These are phyloP conservation scores for Aplidium turbinatum DNA, from an alignment of 23 tunicate species.

Conservation along the genomic window DNA sequence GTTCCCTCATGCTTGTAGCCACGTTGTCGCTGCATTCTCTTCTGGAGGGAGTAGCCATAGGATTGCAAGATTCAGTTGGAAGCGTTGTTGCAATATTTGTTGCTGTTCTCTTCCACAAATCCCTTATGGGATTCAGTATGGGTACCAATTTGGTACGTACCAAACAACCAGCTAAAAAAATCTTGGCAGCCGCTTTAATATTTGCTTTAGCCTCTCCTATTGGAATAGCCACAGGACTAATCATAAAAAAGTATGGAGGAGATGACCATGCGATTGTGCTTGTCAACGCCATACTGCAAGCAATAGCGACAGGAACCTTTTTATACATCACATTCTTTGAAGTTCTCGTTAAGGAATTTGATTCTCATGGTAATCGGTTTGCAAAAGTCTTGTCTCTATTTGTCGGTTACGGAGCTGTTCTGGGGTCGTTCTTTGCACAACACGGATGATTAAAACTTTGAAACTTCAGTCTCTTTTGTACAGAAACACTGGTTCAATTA, in stretches of 20 bases:
- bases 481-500: no score
- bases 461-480: no score
- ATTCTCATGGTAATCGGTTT: constrained; percentile 49
- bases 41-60: constrained; percentile 89
- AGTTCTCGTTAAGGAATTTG: constrained; percentile 81
- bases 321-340: constrained; percentile 93
- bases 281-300: constrained; percentile 73
- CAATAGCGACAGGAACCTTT: constrained; percentile 95
- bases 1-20: constrained; percentile 73
- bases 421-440: constrained; percentile 67
- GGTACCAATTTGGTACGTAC: constrained; percentile 80
- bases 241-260: constrained; percentile 53
- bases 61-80: constrained; percentile 65
- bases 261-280: constrained; percentile 43
- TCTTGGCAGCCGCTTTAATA: constrained; percentile 60
- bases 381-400: constrained; percentile 61
- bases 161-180: constrained; percentile 48
- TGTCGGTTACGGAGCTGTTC: constrained; percentile 69
- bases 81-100: constrained; percentile 71
- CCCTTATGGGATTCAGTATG: constrained; percentile 90
- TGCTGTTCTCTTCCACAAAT: constrained; percentile 92
- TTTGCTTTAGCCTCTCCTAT: constrained; percentile 72
- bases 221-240: constrained; percentile 71
- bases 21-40: constrained; percentile 73
- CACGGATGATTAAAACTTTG: constrained; percentile 57